Percentiles rank a stretch among this genome's conserved stretches.
phyloP scores from a whole-genome alignment of 2,113 vertebrate genomes.

The Indri indri region DNA sequence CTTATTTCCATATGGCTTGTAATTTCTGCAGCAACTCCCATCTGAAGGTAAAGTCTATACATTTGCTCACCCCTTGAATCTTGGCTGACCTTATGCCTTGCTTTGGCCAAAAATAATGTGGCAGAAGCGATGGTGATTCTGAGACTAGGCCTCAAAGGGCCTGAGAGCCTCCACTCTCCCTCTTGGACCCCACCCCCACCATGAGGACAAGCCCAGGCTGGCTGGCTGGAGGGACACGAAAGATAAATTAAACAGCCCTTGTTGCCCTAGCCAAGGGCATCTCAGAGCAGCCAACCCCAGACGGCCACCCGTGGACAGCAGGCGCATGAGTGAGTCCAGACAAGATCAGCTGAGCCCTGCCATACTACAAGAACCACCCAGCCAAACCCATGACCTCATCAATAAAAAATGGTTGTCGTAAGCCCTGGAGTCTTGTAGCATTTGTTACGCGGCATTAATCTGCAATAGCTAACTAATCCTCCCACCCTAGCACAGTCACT shows the following conservation, averaged over 20 bases:
- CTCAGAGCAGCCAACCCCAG: neutral
- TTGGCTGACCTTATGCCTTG: neutral
- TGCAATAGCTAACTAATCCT: too few species aligned
- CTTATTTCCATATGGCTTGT: neutral
- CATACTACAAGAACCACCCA: too few species aligned
- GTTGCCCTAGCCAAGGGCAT: neutral
- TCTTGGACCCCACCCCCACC: neutral
- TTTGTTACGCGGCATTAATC: too few species aligned
- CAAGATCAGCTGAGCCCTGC: neutral
- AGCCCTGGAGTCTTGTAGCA: neutral
- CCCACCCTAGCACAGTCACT: rapidly evolving
- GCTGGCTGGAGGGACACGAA: neutral
- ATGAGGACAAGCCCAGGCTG: neutral
- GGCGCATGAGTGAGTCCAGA: neutral
- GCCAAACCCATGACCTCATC: neutral
- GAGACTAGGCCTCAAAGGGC: neutral
- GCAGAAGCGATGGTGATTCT: neutral
- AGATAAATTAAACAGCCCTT: neutral
- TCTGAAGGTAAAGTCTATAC: neutral
- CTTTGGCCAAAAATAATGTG: neutral
- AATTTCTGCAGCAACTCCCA: neutral
- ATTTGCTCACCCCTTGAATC: neutral
- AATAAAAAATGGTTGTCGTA: rapidly evolving
- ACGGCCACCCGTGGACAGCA: neutral
- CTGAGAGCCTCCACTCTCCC: neutral